These are phyloP conservation scores for Caenorhabditis japonica DNA, from an alignment of 2,888 invertebrate genomes.

Conservation along the genomic window DNA sequence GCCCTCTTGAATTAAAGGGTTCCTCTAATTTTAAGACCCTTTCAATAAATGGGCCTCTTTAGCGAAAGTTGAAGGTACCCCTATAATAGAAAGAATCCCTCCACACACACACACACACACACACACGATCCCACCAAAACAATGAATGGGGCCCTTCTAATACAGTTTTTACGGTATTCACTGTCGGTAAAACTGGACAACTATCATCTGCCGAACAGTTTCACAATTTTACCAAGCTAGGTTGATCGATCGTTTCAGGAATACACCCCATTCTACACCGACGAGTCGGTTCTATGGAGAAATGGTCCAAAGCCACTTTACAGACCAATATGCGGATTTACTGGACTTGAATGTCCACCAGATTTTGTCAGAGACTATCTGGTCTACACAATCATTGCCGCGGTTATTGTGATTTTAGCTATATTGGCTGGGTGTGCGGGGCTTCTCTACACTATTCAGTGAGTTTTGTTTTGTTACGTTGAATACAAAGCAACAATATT, in stretches of 20 bases:
- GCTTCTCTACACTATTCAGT: slow-evolving; percentile 43
- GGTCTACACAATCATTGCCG: slow-evolving; percentile 54
- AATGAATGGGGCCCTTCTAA: no score
- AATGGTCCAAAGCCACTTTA: slow-evolving; percentile 19
- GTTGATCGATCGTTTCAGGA: slow-evolving; percentile 3
- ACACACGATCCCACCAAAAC: no score
- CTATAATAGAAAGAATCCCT: no score
- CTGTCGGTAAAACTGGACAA: no score
- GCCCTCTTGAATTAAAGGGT: no score
- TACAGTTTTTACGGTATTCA: no score
- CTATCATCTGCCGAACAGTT: no score
- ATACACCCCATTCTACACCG: slow-evolving; percentile 24
- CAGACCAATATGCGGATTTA: slow-evolving; percentile 57
- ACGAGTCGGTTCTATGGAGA: slow-evolving; percentile 33
- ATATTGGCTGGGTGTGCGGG: slow-evolving; percentile 43
- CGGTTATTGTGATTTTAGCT: slow-evolving; percentile 44
- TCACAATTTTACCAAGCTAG: background rate
- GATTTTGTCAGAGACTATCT: slow-evolving; percentile 59
- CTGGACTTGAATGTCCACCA: slow-evolving; percentile 52
- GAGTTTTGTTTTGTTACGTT: slow-evolving; percentile 14
- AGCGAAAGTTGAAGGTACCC: no score
- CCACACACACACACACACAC: no score
- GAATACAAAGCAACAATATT: background rate
- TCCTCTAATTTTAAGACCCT: no score
- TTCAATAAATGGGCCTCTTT: no score